Percentiles rank a stretch among this genome's conserved stretches.
phyloP scores from a whole-genome alignment of 2,113 vertebrate species.

The Pterophyllum scalare region DNA sequence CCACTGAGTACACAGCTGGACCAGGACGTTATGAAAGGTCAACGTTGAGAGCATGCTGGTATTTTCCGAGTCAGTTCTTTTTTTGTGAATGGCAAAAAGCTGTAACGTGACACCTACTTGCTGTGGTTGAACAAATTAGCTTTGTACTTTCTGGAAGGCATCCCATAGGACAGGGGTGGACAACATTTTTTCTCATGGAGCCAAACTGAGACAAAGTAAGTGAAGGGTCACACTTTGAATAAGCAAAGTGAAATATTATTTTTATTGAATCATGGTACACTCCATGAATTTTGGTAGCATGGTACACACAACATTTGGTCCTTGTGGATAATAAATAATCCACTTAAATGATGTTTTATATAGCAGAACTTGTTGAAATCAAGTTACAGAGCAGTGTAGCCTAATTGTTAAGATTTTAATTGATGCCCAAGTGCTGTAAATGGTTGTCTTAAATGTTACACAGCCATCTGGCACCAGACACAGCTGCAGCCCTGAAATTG shows the following conservation, averaged over 20 bases:
- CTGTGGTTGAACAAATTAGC: neutral
- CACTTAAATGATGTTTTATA: too few relatives aligned
- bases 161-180: neutral
- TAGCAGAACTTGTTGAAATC: too few relatives aligned
- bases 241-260: neutral
- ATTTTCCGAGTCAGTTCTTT: slow-evolving; percentile 43
- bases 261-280: neutral
- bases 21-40: slow-evolving; percentile 20
- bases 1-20: slow-evolving; percentile 4
- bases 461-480: too few relatives aligned
- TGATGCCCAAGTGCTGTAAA: too few relatives aligned
- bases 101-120: slow-evolving; percentile 8
- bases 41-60: slow-evolving; percentile 37
- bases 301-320: rapidly evolving
- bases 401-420: too few relatives aligned
- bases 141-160: slow-evolving; percentile 7
- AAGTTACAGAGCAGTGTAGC: too few relatives aligned
- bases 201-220: neutral
- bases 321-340: too few relatives aligned
- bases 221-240: neutral
- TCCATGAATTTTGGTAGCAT: too few relatives aligned
- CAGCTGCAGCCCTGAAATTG: too few relatives aligned
- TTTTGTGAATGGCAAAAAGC: slow-evolving; percentile 1
- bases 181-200: neutral
- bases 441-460: too few relatives aligned